A percentile compares a stretch with the other conserved stretches of the same genome.
These are phyloP conservation scores for Coccyzus lansbergi DNA, from an alignment of 2,797 vertebrate genomes.

Conservation along the genomic window DNA sequence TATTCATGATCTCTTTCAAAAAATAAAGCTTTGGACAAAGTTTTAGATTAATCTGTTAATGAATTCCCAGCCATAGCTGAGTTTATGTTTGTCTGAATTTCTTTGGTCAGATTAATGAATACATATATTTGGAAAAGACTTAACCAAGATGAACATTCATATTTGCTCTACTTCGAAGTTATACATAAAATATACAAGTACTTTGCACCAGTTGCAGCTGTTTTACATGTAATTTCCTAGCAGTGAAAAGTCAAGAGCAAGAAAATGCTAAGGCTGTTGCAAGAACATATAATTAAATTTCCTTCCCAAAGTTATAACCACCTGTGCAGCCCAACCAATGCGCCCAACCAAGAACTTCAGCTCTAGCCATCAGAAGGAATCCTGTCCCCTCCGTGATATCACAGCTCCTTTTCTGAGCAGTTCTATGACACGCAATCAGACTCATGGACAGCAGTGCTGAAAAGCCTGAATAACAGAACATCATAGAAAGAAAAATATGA, in stretches of 20 bases:
- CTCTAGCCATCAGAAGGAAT: neutral
- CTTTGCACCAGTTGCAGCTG: accelerated
- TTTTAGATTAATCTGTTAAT: slow-evolving; percentile 27
- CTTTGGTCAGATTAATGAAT: slow-evolving; percentile 9
- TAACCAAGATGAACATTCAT: neutral
- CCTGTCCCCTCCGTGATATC: neutral
- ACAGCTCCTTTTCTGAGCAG: neutral
- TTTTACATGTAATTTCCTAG: neutral
- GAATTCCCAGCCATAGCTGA: neutral
- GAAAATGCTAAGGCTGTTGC: neutral
- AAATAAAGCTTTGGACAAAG: slow-evolving; percentile 10
- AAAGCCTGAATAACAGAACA: neutral
- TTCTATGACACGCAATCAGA: neutral
- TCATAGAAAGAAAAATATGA: neutral
- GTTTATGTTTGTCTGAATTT: slow-evolving; percentile 34
- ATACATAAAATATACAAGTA: neutral
- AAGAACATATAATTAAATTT: neutral
- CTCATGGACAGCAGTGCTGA: neutral
- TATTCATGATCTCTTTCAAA: slow-evolving; percentile 1
- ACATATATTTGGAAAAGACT: neutral
- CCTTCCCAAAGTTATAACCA: neutral
- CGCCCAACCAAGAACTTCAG: neutral
- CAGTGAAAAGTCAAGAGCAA: neutral
- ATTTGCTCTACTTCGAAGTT: neutral
- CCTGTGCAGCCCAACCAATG: neutral